Evolutionary conservation across 2,888 invertebrate genomes (phyloP).

Genomic region (Drosophila nr. perissopoda): DNA sequence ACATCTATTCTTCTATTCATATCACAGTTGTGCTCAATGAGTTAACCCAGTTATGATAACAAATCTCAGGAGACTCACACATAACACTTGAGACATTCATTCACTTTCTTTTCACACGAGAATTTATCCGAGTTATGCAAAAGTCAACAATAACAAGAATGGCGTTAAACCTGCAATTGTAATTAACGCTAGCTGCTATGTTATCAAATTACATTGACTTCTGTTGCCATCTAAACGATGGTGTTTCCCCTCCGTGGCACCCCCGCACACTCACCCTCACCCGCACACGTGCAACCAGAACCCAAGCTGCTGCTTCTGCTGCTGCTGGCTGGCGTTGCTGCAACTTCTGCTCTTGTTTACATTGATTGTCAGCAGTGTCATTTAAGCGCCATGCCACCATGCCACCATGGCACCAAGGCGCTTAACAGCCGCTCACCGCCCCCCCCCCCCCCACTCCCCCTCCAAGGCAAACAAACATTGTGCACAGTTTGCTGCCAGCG

Average conservation of each 20-base stretch:
- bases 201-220: slow-evolving; percentile 76
- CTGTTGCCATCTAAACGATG: slow-evolving; percentile 36
- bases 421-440: slow-evolving; percentile 30
- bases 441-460: not conserved
- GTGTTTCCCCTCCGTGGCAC: slow-evolving; percentile 22
- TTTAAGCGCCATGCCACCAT: slow-evolving; percentile 71
- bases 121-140: slow-evolving; percentile 49
- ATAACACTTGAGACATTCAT: slow-evolving; percentile 29
- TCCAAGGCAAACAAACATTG: slow-evolving; percentile 37
- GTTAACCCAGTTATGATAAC: slow-evolving; percentile 11
- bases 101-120: slow-evolving; percentile 55
- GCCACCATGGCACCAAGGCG: slow-evolving; percentile 56
- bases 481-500: slow-evolving; percentile 29
- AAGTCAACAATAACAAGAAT: slow-evolving; percentile 61
- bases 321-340: slow-evolving; percentile 29
- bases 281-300: slow-evolving; percentile 32
- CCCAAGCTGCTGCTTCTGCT: slow-evolving; percentile 47
- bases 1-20: not conserved
- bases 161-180: slow-evolving; percentile 72
- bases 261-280: slow-evolving; percentile 1
- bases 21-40: not conserved
- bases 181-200: slow-evolving; percentile 74
- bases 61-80: slow-evolving; percentile 6
- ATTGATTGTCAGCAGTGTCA: slow-evolving; percentile 77
- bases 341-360: slow-evolving; percentile 63